Evolutionary conservation across 2,113 vertebrate genomes (phyloP).

Genomic region (Pluvianellus socialis): DNA sequence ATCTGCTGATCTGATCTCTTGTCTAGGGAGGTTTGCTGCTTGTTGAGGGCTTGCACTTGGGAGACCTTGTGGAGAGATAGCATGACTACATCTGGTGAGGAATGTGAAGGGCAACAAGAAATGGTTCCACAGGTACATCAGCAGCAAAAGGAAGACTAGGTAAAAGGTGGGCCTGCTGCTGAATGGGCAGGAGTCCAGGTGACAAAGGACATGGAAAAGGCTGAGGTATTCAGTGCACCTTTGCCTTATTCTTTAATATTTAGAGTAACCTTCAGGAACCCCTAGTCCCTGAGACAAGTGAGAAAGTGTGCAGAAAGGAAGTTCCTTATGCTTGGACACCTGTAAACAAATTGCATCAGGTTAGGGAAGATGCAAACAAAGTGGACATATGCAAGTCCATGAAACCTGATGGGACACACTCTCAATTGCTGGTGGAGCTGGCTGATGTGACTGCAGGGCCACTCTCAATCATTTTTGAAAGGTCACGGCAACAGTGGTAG

Average conservation of each 20-base stretch:
- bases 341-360: background rate
- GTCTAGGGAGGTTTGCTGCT: background rate
- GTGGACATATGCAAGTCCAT: background rate
- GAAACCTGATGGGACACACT: background rate
- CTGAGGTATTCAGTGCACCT: background rate
- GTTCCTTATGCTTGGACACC: background rate
- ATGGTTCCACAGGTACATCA: background rate
- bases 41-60: background rate
- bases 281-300: background rate
- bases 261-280: background rate
- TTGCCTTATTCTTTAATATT: background rate
- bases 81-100: background rate
- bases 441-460: background rate
- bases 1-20: background rate
- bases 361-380: background rate
- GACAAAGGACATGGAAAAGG: background rate
- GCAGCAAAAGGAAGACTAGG: background rate
- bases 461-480: too few species aligned
- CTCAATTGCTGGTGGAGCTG: background rate
- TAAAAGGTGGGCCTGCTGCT: background rate
- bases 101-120: background rate
- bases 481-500: too few species aligned
- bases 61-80: background rate
- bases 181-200: background rate
- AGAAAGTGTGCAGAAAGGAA: background rate